Percentiles rank a stretch among this genome's conserved stretches.
Conservation (phyloP, 2,888 invertebrate species). For the Cataglyphis altisquamis region DNA sequence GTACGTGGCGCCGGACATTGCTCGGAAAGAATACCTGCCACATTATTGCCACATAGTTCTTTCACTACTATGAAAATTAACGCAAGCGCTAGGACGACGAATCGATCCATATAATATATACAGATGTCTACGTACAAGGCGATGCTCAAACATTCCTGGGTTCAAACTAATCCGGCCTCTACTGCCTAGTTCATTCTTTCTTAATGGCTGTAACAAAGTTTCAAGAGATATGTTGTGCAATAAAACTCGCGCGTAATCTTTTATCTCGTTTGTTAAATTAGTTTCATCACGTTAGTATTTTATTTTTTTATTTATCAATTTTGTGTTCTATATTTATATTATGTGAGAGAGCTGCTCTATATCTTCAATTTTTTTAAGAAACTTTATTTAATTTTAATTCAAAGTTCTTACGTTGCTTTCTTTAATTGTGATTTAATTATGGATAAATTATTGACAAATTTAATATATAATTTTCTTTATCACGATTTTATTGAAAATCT, state of each 20-base stretch:
- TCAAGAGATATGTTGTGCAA: neutral
- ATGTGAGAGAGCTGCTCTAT: neutral
- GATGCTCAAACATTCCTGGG: constrained; percentile 46
- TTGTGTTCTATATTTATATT: neutral
- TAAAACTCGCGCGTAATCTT: neutral
- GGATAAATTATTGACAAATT: neutral
- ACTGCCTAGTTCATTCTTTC: constrained; percentile 18
- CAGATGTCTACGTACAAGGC: constrained; percentile 44
- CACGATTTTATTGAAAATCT: neutral
- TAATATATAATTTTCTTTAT: neutral
- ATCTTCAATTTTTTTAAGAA: neutral
- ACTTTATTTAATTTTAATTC: neutral
- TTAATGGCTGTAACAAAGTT: neutral
- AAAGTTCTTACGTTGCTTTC: neutral
- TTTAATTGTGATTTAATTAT: neutral
- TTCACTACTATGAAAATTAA: constrained; percentile 52
- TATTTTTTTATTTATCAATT: neutral
- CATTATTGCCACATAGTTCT: constrained; percentile 43
- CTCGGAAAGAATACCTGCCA: constrained; percentile 31
- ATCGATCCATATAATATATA: constrained; percentile 60
- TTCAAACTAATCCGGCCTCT: constrained; percentile 33
- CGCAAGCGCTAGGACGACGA: constrained; percentile 35
- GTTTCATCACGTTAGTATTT: neutral
- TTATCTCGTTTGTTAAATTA: neutral
- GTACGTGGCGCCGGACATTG: constrained; percentile 36